Evolutionary conservation across 2,797 vertebrate species (phyloP).

Genomic region (Avahi laniger): DNA sequence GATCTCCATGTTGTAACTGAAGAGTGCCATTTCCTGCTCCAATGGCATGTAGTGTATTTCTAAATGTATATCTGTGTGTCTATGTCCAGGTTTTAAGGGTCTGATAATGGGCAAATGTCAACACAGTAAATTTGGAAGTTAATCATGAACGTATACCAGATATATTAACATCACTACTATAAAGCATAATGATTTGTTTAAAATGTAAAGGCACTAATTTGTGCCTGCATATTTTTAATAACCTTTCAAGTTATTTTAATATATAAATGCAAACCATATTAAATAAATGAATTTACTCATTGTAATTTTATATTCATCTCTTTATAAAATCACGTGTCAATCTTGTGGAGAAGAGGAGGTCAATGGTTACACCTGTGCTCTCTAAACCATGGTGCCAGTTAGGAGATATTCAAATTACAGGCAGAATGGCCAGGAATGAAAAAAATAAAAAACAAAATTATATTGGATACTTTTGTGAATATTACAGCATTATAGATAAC

Average conservation of each 20-base stretch:
- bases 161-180: background rate
- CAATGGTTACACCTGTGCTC: background rate
- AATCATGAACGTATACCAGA: background rate
- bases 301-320: background rate
- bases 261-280: background rate
- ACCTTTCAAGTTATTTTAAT: background rate
- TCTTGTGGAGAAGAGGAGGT: background rate
- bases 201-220: background rate
- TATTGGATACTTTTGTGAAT: background rate
- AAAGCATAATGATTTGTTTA: background rate
- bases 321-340: background rate
- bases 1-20: background rate
- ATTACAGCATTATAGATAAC: background rate
- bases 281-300: background rate
- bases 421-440: background rate
- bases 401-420: background rate
- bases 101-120: background rate
- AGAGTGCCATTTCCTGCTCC: background rate
- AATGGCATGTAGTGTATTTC: background rate
- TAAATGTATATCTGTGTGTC: background rate
- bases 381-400: background rate
- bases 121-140: background rate
- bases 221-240: background rate
- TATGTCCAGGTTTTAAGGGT: background rate
- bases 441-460: rapidly evolving